Evolutionary conservation across 2,888 invertebrate species (phyloP), one percentile per base, ranked within the genome.

Genomic region (Ochlodes sylvanus): DNA sequence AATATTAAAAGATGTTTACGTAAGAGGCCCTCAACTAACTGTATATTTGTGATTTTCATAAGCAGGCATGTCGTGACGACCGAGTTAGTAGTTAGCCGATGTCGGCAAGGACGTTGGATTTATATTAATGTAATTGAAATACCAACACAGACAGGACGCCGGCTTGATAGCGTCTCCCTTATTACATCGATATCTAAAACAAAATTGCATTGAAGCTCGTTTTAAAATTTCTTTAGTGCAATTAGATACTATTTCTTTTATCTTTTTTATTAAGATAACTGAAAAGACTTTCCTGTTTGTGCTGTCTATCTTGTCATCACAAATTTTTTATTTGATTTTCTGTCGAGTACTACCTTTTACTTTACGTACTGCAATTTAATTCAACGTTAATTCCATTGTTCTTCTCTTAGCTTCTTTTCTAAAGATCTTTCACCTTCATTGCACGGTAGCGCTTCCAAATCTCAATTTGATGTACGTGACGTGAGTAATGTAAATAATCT

Each of bases 31-130:
- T 27, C 41, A 73, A 44, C 42, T 54, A 62, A 58, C 68, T 65
- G 66, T 60, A 63, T 79, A 70, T 78, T 78, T 77, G 76, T 73
- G 56, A 69, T 75, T 71, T 68, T 73, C 76, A 77, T 77, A 73
- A 74, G 69, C 71, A 67, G 61, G 7, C 61, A 57, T 73, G 69
- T 74, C 76, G 75, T 79, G 78, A 77, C 75, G 63, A 32, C 52
- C 73, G 68, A 71, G 66, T 78, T 78, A 79, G 70, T 72, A 34
- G 34, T 44, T 9, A 32, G 41, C 17, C 32, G 55, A 34, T 50
- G 56, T 57, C 21, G 47, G n/a, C 65, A 66, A 66, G 65, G 65
- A 58, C 58, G 50, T 19, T 62, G 55, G 27, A 32, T 42, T 64
- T 65, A 66, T 60, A 52, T 58, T 66, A 66, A 52, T 27, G 65